Conservation (phyloP, 2,113 vertebrate genomes). For the Pterophyllum scalare region DNA sequence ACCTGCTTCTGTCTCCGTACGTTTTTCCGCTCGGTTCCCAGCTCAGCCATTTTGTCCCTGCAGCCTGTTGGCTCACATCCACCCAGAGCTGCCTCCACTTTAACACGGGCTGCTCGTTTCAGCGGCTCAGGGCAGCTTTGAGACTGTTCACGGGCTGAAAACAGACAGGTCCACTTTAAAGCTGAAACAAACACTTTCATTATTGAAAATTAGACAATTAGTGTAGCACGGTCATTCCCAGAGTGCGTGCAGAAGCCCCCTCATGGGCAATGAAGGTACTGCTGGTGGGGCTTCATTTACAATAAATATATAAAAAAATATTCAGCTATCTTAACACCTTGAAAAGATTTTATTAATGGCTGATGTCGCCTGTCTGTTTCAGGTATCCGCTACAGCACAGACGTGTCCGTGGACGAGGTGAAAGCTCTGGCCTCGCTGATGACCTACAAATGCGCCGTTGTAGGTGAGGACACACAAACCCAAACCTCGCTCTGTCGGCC, state of each 20-base stretch:
- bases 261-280: not conserved
- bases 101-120: not conserved
- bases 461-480: slow-evolving; percentile 84
- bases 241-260: not conserved
- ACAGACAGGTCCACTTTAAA: not conserved
- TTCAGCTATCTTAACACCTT: too few species aligned
- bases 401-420: slow-evolving; percentile 96
- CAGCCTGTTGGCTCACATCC: not conserved
- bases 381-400: slow-evolving; percentile 95
- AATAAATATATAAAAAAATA: too few species aligned
- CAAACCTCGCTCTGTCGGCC: too few species aligned
- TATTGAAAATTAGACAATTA: not conserved
- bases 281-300: not conserved
- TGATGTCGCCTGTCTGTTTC: slow-evolving; percentile 12
- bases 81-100: not conserved
- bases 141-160: not conserved
- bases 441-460: slow-evolving; percentile 98
- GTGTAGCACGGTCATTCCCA: not conserved
- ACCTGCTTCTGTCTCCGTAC: not conserved
- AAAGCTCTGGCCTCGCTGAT: slow-evolving; percentile 97
- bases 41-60: not conserved
- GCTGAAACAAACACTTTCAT: not conserved
- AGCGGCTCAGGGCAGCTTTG: not conserved
- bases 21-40: not conserved
- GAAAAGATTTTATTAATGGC: not conserved